Percentiles rank a stretch among this genome's conserved stretches.
Conservation (phyloP, 2,113 vertebrate species). For the Otolemur garnettii region DNA sequence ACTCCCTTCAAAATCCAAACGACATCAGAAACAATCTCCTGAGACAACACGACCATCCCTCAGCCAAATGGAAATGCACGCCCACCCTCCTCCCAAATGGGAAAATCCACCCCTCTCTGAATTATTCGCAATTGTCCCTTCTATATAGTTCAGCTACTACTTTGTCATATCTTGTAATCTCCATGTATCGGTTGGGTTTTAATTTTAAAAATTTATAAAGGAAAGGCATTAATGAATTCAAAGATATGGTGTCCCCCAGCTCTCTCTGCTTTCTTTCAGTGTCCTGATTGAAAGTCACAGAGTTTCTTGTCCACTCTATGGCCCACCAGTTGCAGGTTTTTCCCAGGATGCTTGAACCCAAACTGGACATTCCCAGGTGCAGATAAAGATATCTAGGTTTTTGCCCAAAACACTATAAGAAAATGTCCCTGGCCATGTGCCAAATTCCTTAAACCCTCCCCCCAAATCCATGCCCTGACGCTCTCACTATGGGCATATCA, state of each 20-base stretch:
- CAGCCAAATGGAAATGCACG: neutral
- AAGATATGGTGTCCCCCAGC: neutral
- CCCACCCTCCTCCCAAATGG: neutral
- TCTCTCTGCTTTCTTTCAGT: neutral
- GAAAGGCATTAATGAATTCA: neutral
- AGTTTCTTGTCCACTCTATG: neutral
- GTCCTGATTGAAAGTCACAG: neutral
- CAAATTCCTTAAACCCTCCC: neutral
- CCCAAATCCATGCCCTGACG: neutral
- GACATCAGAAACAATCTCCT: neutral
- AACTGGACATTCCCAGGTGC: neutral
- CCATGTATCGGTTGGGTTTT: neutral
- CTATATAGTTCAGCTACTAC: neutral
- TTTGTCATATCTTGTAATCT: neutral
- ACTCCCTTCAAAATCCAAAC: neutral
- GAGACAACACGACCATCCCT: neutral
- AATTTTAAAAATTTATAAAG: neutral
- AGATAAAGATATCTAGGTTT: neutral
- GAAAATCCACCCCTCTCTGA: neutral
- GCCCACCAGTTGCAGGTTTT: neutral
- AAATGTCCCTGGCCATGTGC: neutral
- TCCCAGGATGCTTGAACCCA: neutral
- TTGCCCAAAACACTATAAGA: neutral
- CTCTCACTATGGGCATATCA: neutral
- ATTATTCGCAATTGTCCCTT: neutral